Conservation (phyloP, 92 coral and sea anemone genomes). For the Heteractis magnifica region DNA sequence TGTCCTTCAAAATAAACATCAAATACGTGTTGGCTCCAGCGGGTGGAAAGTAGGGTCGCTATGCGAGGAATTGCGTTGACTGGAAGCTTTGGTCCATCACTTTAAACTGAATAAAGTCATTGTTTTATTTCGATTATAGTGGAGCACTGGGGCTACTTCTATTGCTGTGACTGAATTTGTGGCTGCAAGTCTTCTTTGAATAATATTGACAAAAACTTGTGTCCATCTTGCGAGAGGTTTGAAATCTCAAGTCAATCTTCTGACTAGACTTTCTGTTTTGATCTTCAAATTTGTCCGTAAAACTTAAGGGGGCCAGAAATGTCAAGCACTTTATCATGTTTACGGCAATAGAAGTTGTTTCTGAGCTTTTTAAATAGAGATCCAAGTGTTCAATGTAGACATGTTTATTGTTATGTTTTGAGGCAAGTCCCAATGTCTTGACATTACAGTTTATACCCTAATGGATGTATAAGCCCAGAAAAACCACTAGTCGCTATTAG, state of each 20-base stretch:
- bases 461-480: constrained; percentile 5
- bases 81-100: constrained; percentile 14
- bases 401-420: background rate
- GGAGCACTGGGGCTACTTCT: constrained; percentile 3
- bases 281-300: constrained; percentile 3
- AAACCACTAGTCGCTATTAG: background rate
- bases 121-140: constrained; percentile 4
- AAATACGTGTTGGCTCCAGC: background rate
- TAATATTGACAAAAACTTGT: background rate
- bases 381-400: background rate
- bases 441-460: background rate
- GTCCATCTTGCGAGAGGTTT: background rate
- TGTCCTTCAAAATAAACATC: constrained; percentile 16
- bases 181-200: background rate
- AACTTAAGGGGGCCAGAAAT: background rate
- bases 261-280: background rate
- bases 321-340: constrained; percentile 1
- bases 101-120: constrained; percentile 6
- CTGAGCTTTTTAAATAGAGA: background rate
- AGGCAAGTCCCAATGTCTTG: background rate
- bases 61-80: constrained; percentile 20
- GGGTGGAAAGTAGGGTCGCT: background rate
- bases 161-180: background rate
- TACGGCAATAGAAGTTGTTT: background rate
- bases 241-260: constrained; percentile 6